These are phyloP conservation scores for Platysteira castanea DNA, from an alignment of 2,113 vertebrate genomes.

Conservation along the genomic window DNA sequence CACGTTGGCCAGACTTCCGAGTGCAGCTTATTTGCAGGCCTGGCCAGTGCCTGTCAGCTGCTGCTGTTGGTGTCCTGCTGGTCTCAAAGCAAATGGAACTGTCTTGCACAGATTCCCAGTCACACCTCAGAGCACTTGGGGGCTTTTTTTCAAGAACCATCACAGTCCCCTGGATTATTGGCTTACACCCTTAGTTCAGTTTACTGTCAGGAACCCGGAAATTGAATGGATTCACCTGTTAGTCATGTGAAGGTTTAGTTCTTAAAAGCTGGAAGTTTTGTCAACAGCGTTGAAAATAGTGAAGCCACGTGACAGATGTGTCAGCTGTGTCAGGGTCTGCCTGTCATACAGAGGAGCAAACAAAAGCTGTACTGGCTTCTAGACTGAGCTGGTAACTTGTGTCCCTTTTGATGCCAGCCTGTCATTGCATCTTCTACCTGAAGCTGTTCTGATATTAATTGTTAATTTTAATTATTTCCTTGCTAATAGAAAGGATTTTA, in stretches of 20 bases:
- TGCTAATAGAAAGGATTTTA: not conserved
- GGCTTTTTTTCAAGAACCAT: not conserved
- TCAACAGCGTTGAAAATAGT: not conserved
- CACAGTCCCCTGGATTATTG: not conserved
- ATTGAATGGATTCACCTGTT: not conserved
- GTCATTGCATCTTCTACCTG: not conserved
- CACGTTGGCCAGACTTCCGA: rapidly evolving
- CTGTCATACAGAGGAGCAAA: not conserved
- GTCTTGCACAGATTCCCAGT: not conserved
- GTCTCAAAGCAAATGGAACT: not conserved
- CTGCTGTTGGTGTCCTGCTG: not conserved
- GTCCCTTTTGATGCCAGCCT: not conserved
- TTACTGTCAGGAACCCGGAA: not conserved
- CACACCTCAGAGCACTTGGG: not conserved
- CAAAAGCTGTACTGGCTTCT: not conserved
- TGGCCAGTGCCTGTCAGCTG: not conserved
- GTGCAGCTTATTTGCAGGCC: not conserved
- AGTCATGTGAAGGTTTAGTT: not conserved
- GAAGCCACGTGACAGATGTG: not conserved
- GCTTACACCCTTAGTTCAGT: not conserved
- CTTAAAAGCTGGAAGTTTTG: not conserved
- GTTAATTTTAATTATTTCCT: not conserved
- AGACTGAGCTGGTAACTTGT: not conserved
- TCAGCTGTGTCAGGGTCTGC: not conserved
- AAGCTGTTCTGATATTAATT: not conserved